Base-by-base conservation (phyloP, 1,140 invertebrate species). In the Pogonus chalceus region DNA sequence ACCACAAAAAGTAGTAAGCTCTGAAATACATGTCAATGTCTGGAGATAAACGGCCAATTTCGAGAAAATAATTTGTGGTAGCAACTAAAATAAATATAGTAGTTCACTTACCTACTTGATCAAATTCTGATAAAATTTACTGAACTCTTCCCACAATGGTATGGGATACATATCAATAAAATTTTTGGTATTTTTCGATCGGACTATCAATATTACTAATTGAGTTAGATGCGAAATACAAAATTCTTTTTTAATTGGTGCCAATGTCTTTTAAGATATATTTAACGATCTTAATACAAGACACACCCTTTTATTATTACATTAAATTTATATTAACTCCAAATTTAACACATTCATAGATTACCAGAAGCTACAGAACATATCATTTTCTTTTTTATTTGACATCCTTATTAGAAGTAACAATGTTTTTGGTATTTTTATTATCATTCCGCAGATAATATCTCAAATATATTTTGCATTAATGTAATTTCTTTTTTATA, bases 181-280 rank as follows among this genome's bases (percentile, higher is more conserved):
- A 7, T 7, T 14, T 31, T 31, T 31, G 26, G 14, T 31, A 4
- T 31, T 4, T 31, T 14, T 31, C 26, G 26, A 14, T 31, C 14
- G 26, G n/a, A n/a, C n/a, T n/a, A n/a, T n/a, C n/a, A n/a, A 7
- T 31, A 31, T 31, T 31, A 7, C 26, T 31, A 31, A 31, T 31
- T 31, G 26, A 31, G 26, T 31, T 31, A 31, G 26, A 31, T 7
- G 26, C 26, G 26, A 31, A 31, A 31, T 31, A 31, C 14, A 43
- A 43, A 43, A 43, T 43, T 43, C 37, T 43, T 43, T 43, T 7
- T 43, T 43, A 43, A 43, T 43, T 43, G 18, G 37, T 7, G 7
- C 18, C 37, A 43, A 43, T 16, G 37, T 7, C 9, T 14, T 31
- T 7, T 31, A 31, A n/a, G n/a, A n/a, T n/a, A n/a, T n/a, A n/a